phyloP scores from a whole-genome alignment of 1,140 invertebrate species.

The Cardiocondyla obscurior region DNA sequence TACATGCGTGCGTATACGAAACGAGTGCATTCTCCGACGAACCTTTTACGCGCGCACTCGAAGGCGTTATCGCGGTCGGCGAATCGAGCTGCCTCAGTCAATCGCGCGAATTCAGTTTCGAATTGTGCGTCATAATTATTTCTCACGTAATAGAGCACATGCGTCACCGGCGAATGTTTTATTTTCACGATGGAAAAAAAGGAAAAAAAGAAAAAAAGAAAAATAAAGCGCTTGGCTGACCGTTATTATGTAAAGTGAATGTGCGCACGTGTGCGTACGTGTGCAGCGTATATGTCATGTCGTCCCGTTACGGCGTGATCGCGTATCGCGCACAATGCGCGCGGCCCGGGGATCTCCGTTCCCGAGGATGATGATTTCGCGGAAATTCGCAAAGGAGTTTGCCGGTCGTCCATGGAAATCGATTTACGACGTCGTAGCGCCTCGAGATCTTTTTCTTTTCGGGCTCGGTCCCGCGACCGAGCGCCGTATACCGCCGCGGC shows the following conservation, averaged over 20 bases:
- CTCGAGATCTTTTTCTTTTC: background rate
- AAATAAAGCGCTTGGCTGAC: background rate
- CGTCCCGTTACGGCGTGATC: slow-evolving; percentile 21
- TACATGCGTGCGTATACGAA: background rate
- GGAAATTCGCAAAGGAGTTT: background rate
- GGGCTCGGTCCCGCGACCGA: background rate
- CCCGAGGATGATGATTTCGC: background rate
- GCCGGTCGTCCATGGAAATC: background rate
- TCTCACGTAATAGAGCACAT: slow-evolving; percentile 37
- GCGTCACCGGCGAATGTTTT: slow-evolving; percentile 2
- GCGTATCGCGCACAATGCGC: background rate
- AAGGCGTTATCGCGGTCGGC: background rate
- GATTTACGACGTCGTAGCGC: background rate
- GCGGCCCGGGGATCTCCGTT: background rate
- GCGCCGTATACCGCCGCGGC: background rate
- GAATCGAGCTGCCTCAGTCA: background rate
- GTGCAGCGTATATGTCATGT: background rate
- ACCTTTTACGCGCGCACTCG: background rate
- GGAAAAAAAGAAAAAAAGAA: too few species aligned
- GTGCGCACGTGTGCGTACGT: background rate
- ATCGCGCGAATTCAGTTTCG: slow-evolving; percentile 5
- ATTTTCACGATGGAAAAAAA: slow-evolving; percentile 40
- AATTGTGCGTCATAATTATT: slow-evolving; percentile 40
- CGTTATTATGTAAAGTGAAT: slow-evolving; percentile 53
- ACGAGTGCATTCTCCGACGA: background rate